These are phyloP conservation scores for Rugalucina vietnamica DNA, from an alignment of 2,888 invertebrate genomes.

Conservation along the genomic window DNA sequence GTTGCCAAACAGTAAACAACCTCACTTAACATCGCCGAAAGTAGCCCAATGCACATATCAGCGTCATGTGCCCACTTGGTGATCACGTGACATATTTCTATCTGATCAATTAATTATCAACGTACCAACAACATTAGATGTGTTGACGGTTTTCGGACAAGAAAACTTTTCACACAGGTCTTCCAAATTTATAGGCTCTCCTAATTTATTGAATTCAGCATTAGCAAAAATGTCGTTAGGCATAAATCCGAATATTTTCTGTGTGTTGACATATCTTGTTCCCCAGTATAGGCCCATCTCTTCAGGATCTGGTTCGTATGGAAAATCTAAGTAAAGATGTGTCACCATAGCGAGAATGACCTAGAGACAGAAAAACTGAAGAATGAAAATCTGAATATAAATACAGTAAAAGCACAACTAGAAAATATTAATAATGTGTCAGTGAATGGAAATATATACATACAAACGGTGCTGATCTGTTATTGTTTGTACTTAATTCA, in stretches of 20 bases:
- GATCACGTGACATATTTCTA: too few species aligned
- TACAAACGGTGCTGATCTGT: too few species aligned
- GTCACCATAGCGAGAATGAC: slow-evolving; percentile 77
- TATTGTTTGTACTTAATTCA: too few species aligned
- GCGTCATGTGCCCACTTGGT: too few species aligned
- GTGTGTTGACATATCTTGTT: slow-evolving; percentile 74
- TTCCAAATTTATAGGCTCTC: slow-evolving; percentile 63
- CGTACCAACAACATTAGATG: slow-evolving; percentile 79
- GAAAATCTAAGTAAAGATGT: slow-evolving; percentile 78
- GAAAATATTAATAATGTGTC: too few species aligned
- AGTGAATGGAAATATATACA: too few species aligned
- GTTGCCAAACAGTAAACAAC: too few species aligned
- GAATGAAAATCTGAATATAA: background rate
- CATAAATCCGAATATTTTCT: slow-evolving; percentile 75
- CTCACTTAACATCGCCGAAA: too few species aligned
- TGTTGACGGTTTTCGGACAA: slow-evolving; percentile 69
- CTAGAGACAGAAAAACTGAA: slow-evolving; percentile 57
- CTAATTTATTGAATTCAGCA: slow-evolving; percentile 69
- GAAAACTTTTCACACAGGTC: slow-evolving; percentile 65
- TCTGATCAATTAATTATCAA: background rate
- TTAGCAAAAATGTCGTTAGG: slow-evolving; percentile 73
- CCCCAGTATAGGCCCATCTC: slow-evolving; percentile 82
- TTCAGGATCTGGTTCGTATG: slow-evolving; percentile 77
- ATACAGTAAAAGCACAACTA: too few species aligned
- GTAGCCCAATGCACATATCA: too few species aligned